Base-by-base conservation (phyloP, 2,113 vertebrate genomes). In the Catharus bicknelli region DNA sequence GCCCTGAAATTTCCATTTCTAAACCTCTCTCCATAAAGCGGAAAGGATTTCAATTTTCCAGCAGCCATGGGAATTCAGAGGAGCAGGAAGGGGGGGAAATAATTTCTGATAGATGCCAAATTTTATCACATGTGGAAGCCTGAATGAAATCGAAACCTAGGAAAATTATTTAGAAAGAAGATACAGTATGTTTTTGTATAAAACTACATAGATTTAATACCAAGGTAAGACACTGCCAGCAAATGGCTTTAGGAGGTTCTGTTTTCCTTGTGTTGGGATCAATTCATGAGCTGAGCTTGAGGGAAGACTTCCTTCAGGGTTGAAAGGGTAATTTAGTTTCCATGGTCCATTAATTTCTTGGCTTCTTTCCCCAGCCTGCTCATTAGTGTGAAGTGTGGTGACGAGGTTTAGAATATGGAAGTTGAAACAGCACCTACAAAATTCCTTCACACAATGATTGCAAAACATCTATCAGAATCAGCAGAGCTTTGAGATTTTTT, bases 311-410 rank as follows among this genome's bases (percentile, higher is more conserved):
- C 88, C 90, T 95, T 95, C 36, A 55, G 94, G 90, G 90, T 94
- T 95, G 88, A 90, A 94, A 94, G 95, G 90, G 92, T 94, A 94
- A 96, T 96, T 96, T 78, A 93, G 83, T 89, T 94, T 90, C 90
- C 82, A 82, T 84, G 96, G 92, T 90, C 94, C 92, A 96, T 96
- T 96, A 96, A 94, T 90, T 96, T 90, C 81, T 87, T 94, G 94
- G 95, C 92, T 95, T 79, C 81, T 76, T 82, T 92, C 74, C 92
- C 92, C 66, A 89, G 62, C 30, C 83, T 93, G 86, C 81, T 96
- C 92, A 94, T 96, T 90, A 95, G 74, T 47, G 66, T 76, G 86
- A 92, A 95, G 90, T 42, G 81, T 3, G 0, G 83, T 82, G 92
- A 95, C 20, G 40, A 94, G 90, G 90, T 93, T 94, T 45, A 90